Conservation (phyloP, 2,113 vertebrate species). For the Sminthopsis crassicaudata region DNA sequence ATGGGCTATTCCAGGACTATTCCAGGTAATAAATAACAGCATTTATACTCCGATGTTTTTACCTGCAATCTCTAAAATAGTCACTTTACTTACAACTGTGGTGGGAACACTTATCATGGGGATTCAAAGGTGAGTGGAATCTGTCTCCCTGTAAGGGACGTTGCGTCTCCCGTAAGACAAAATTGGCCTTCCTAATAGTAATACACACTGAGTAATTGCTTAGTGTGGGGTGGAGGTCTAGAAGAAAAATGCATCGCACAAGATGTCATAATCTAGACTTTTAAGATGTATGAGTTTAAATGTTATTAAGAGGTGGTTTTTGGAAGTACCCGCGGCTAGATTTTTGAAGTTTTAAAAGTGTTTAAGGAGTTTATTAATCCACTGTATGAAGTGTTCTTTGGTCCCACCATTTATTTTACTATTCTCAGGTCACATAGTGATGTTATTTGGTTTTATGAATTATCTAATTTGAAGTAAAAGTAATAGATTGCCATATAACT, state of each 20-base stretch:
- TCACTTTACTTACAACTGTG: not conserved
- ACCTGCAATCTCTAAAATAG: slow-evolving; percentile 15
- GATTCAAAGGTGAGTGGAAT: slow-evolving; percentile 46
- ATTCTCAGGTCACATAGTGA: not conserved
- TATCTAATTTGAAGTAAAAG: not conserved
- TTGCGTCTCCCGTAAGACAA: not conserved
- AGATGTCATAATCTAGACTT: not conserved
- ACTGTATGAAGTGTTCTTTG: not conserved
- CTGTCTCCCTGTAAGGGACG: not conserved
- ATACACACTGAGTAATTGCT: no score
- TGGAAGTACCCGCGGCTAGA: not conserved
- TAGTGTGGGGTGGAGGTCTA: not conserved
- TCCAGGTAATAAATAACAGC: not conserved
- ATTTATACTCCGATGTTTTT: not conserved
- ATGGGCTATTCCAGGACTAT: not conserved
- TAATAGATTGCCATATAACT: not conserved
- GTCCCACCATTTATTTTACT: not conserved
- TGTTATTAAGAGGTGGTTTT: not conserved
- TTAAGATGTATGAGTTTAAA: not conserved
- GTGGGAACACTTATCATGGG: not conserved
- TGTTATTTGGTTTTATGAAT: not conserved
- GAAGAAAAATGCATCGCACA: not conserved
- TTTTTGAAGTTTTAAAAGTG: not conserved
- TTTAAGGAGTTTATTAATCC: not conserved
- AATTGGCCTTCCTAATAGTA: not conserved